These are phyloP conservation scores for Podargus strigoides DNA, from an alignment of 2,797 vertebrate genomes.

Conservation along the genomic window DNA sequence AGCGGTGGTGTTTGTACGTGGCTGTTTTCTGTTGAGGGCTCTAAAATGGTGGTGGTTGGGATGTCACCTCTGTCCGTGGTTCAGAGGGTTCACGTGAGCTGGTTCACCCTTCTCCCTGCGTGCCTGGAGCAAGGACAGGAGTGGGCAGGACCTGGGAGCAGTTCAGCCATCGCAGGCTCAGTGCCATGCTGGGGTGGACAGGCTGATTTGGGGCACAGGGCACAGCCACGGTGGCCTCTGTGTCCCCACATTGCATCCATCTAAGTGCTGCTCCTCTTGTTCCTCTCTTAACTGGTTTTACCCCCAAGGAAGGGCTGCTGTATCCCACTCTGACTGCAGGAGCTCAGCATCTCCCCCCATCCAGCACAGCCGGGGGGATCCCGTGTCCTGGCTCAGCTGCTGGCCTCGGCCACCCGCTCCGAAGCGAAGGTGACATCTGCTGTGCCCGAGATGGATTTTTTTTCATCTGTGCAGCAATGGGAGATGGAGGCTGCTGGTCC, in stretches of 20 bases:
- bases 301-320: background rate
- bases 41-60: background rate
- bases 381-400: background rate
- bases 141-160: background rate
- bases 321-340: background rate
- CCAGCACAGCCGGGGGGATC: background rate
- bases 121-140: background rate
- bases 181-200: background rate
- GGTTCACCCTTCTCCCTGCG: background rate
- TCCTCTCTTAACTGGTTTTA: background rate
- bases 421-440: background rate
- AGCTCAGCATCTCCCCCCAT: background rate
- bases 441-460: background rate
- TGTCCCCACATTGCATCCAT: rapidly evolving
- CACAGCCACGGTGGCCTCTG: background rate
- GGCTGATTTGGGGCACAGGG: background rate
- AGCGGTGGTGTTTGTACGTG: background rate
- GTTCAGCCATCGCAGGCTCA: rapidly evolving
- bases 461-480: background rate
- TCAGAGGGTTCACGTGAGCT: background rate
- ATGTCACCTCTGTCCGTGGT: background rate
- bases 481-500: background rate
- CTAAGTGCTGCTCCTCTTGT: background rate
- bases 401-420: rapidly evolving
- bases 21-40: background rate